These are phyloP conservation scores for Bambusicola thoracicus DNA, from an alignment of 2,113 vertebrate species.

Conservation along the genomic window DNA sequence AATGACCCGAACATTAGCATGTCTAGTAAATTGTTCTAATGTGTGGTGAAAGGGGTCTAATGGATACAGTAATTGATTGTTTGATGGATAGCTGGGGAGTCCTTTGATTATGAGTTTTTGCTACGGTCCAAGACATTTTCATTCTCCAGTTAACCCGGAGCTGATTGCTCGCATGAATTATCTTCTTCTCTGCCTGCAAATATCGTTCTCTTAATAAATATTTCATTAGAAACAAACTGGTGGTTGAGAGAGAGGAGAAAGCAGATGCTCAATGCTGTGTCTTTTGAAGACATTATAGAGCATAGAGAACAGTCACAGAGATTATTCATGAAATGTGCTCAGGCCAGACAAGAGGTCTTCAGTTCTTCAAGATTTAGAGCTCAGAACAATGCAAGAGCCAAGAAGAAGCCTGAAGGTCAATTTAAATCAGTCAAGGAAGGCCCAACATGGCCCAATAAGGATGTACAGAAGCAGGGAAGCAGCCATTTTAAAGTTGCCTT, in stretches of 20 bases:
- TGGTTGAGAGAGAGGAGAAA: background rate
- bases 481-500: background rate
- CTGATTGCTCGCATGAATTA: conserved; percentile 63
- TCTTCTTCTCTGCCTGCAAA: conserved; percentile 40
- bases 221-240: conserved; percentile 48
- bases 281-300: background rate
- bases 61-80: conserved; percentile 64
- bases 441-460: background rate
- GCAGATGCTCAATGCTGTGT: background rate
- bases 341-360: background rate
- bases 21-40: conserved; percentile 72
- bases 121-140: conserved; percentile 27
- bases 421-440: background rate
- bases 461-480: background rate
- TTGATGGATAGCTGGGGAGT: conserved; percentile 43
- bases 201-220: conserved; percentile 61
- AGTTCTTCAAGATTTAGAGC: background rate
- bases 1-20: conserved; percentile 52
- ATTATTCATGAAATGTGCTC: background rate
- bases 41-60: conserved; percentile 68
- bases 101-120: conserved; percentile 63
- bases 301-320: background rate
- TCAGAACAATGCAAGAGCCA: background rate
- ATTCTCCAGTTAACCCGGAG: conserved; percentile 33
- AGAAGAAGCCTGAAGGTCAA: background rate